Evolutionary conservation across 2,113 vertebrate species (phyloP).

Genomic region (Carassius carassius): DNA sequence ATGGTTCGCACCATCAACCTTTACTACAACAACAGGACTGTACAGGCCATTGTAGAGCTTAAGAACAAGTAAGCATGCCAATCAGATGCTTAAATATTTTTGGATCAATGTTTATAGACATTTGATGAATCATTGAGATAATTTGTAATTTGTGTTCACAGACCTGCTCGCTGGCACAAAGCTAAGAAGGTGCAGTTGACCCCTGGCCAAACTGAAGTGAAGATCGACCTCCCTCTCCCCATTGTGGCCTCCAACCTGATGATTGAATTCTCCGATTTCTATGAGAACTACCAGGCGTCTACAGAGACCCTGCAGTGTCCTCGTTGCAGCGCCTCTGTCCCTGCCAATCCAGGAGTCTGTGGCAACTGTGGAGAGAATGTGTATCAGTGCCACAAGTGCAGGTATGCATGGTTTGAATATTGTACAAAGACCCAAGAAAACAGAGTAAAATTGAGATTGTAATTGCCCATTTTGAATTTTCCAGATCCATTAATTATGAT

Average conservation of each 20-base stretch:
- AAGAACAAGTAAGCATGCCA: slow-evolving; percentile 90
- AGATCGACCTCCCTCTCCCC: slow-evolving; percentile 94
- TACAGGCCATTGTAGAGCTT: slow-evolving; percentile 96
- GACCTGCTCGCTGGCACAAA: slow-evolving; percentile 98
- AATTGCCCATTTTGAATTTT: background rate
- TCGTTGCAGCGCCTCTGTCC: slow-evolving; percentile 94
- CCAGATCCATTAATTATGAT: slow-evolving; percentile 96
- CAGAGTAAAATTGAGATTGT: background rate
- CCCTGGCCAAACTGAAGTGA: slow-evolving; percentile 95
- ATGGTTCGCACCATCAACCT: slow-evolving; percentile 98
- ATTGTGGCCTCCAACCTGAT: slow-evolving; percentile 98
- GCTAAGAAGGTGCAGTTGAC: slow-evolving; percentile 97
- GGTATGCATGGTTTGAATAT: slow-evolving; percentile 67
- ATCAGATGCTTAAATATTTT: background rate
- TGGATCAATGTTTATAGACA: background rate
- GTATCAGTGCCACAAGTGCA: slow-evolving; percentile 98
- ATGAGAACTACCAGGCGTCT: slow-evolving; percentile 98
- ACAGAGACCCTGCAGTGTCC: slow-evolving; percentile 97
- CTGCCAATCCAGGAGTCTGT: slow-evolving; percentile 95
- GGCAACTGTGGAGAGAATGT: slow-evolving; percentile 98
- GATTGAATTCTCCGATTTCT: slow-evolving; percentile 98
- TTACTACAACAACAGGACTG: slow-evolving; percentile 98
- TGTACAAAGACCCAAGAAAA: background rate
- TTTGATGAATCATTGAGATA: background rate
- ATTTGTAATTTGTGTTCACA: slow-evolving; percentile 53